phyloP scores from a whole-genome alignment of 2,888 invertebrate species.

The Deladenus siricidicola region DNA sequence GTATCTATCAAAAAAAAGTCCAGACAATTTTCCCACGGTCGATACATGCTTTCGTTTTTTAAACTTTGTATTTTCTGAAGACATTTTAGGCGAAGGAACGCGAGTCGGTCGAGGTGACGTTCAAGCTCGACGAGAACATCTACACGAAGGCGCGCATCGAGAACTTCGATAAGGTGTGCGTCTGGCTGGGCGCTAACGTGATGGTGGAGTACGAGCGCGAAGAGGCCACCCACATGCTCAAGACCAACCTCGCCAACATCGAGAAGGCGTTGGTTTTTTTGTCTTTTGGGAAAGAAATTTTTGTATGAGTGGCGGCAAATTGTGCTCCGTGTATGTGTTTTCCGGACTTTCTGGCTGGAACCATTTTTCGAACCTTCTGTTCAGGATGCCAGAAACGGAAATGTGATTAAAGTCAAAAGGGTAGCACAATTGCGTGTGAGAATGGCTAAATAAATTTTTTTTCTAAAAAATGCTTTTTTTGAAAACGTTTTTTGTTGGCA shows the following conservation, averaged over 20 bases:
- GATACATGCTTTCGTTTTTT: neutral
- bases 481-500: too few relatives aligned
- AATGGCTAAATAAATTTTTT: too few relatives aligned
- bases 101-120: slow-evolving; percentile 15
- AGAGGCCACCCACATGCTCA: slow-evolving; percentile 42
- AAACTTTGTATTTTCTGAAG: neutral
- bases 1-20: too few relatives aligned
- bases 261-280: slow-evolving; percentile 27
- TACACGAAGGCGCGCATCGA: slow-evolving; percentile 21
- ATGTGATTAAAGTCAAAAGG: too few relatives aligned
- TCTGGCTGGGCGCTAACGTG: slow-evolving; percentile 43
- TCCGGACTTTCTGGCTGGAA: too few relatives aligned
- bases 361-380: too few relatives aligned
- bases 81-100: slow-evolving; percentile 5
- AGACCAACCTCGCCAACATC: slow-evolving; percentile 26
- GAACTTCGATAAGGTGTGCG: slow-evolving; percentile 17
- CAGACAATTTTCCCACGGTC: neutral
- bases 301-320: too few relatives aligned
- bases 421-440: too few relatives aligned
- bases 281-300: too few relatives aligned
- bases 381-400: too few relatives aligned
- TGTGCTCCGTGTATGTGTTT: too few relatives aligned
- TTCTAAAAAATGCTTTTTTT: too few relatives aligned
- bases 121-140: slow-evolving; percentile 28
- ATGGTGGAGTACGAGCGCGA: slow-evolving; percentile 50